Percentiles rank a stretch among this genome's conserved stretches.
These are phyloP conservation scores for Lagorchestes hirsutus DNA, from an alignment of 2,797 vertebrate genomes.

Conservation along the genomic window DNA sequence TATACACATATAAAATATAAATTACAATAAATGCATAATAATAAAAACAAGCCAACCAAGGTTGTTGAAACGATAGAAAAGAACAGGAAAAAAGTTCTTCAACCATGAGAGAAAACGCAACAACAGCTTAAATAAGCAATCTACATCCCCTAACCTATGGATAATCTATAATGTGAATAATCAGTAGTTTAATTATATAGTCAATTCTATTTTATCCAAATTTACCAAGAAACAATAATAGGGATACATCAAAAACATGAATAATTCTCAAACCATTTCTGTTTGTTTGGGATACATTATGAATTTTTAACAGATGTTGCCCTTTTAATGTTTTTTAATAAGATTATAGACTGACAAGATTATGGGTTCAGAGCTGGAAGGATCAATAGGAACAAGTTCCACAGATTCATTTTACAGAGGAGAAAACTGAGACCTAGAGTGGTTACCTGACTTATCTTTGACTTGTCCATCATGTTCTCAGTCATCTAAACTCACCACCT, in stretches of 20 bases:
- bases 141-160: neutral
- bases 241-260: neutral
- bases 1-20: too few relatives aligned
- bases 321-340: neutral
- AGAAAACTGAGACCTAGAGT: neutral
- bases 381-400: neutral
- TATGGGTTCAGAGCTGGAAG: neutral
- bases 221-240: neutral
- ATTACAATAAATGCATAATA: neutral
- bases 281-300: neutral
- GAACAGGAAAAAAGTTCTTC: neutral
- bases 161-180: neutral
- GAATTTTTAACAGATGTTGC: neutral
- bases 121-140: neutral
- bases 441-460: neutral
- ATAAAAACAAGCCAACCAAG: neutral
- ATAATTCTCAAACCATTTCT: neutral
- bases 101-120: neutral
- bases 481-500: neutral
- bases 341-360: neutral
- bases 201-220: neutral
- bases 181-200: neutral
- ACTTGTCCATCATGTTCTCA: neutral
- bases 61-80: neutral
- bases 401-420: neutral